Conservation (phyloP, 2,113 vertebrate genomes). For the Callorhinus ursinus region DNA sequence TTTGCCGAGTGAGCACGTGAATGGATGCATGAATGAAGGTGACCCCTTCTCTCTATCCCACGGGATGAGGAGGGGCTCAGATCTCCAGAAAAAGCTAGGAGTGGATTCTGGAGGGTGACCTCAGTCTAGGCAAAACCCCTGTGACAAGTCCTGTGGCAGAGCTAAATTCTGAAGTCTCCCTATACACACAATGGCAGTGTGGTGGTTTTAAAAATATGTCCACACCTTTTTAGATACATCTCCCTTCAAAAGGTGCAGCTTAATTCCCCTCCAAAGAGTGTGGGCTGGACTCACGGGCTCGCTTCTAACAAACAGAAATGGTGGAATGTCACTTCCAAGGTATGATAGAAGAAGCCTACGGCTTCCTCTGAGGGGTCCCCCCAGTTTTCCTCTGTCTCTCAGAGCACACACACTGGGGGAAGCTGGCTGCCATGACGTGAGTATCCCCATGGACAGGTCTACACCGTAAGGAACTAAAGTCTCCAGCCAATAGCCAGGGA, state of each 20-base stretch:
- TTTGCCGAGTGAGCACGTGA: not conserved
- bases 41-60: not conserved
- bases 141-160: not conserved
- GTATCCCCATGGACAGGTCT: not conserved
- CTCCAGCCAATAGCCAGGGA: not conserved
- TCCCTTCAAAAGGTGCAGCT: not conserved
- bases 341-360: not conserved
- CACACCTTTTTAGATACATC: not conserved
- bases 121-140: not conserved
- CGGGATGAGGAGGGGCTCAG: not conserved
- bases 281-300: not conserved
- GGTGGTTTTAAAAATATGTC: not conserved
- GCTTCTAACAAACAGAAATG: not conserved
- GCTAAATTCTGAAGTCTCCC: not conserved
- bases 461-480: not conserved
- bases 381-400: not conserved
- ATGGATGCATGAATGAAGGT: not conserved
- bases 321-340: not conserved
- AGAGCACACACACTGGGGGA: not conserved
- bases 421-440: not conserved
- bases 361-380: not conserved
- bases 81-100: not conserved
- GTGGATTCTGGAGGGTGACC: not conserved
- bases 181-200: fast-evolving
- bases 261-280: not conserved